Percentiles rank a stretch among this genome's conserved stretches.
Evolutionary conservation across 2,113 vertebrate genomes (phyloP).

Genomic region (Vireo altiloquus): DNA sequence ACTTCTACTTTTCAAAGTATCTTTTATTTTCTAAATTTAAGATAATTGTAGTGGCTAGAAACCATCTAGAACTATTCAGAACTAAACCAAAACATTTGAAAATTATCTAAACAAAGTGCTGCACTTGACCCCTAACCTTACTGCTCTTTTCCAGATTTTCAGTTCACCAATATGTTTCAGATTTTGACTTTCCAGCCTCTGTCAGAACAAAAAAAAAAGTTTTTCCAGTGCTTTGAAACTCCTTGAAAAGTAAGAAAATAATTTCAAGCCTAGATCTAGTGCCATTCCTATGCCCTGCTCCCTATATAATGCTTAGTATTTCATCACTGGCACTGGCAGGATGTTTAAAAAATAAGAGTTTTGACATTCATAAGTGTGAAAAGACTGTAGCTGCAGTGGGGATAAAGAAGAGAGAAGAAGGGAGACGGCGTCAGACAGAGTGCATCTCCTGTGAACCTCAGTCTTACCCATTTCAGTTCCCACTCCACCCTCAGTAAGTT

Average conservation of each 20-base stretch:
- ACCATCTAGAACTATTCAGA: background rate
- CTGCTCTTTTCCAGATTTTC: slow-evolving; percentile 7
- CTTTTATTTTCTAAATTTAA: slow-evolving; percentile 26
- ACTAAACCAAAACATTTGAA: background rate
- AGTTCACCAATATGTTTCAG: background rate
- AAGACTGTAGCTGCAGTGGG: background rate
- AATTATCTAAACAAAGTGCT: slow-evolving; percentile 23
- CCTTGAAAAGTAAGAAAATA: background rate
- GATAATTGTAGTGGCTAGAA: background rate
- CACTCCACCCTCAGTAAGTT: background rate
- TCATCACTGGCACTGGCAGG: background rate
- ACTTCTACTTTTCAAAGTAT: background rate
- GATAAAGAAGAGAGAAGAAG: background rate
- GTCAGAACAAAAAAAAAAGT: background rate
- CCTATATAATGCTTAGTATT: background rate
- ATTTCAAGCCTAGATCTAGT: background rate
- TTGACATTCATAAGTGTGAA: background rate
- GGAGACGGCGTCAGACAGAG: background rate
- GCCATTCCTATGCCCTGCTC: background rate
- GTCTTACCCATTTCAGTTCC: background rate
- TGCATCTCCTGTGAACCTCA: background rate
- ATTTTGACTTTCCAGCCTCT: background rate
- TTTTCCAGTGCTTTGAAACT: background rate
- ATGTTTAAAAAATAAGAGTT: background rate
- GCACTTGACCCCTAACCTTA: slow-evolving; percentile 1